Conservation (phyloP, 64 coral and sea anemone species). For the Astreopora myriophthalma region DNA sequence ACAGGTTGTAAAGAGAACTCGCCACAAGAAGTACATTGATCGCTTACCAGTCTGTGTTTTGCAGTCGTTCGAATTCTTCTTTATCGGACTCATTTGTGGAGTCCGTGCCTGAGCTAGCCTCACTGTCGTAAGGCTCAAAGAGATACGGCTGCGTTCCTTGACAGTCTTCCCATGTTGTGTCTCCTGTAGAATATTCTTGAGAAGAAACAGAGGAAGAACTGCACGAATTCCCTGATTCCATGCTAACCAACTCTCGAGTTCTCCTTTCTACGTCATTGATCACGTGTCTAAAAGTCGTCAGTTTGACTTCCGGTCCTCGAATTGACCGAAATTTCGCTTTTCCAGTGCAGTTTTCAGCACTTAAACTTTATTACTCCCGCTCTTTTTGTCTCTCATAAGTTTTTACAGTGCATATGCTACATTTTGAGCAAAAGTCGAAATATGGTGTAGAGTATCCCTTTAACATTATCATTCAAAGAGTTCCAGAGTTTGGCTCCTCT, state of each 20-base stretch:
- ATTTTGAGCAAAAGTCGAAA: not conserved
- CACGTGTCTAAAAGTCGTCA: not conserved
- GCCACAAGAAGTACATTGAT: no score
- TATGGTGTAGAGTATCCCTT: constrained; percentile 2
- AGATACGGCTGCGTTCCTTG: not conserved
- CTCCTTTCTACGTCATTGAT: not conserved
- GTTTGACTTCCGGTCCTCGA: constrained; percentile 13
- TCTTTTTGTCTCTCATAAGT: not conserved
- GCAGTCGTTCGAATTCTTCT: not conserved
- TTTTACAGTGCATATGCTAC: not conserved
- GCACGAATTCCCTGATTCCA: not conserved
- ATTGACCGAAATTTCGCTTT: no score
- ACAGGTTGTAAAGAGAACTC: no score
- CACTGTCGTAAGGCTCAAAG: not conserved
- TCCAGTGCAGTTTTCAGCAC: no score
- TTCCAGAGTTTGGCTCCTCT: no score
- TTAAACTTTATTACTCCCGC: not conserved
- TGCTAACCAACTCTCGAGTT: not conserved
- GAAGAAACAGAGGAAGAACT: not conserved
- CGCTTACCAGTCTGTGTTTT: constrained; percentile 10
- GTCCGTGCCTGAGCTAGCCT: not conserved
- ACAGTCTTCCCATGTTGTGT: not conserved
- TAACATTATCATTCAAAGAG: no score
- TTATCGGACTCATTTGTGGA: not conserved
- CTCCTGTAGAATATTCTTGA: not conserved